Conservation (phyloP, 2,888 invertebrate genomes). For the Catocala nupta region DNA sequence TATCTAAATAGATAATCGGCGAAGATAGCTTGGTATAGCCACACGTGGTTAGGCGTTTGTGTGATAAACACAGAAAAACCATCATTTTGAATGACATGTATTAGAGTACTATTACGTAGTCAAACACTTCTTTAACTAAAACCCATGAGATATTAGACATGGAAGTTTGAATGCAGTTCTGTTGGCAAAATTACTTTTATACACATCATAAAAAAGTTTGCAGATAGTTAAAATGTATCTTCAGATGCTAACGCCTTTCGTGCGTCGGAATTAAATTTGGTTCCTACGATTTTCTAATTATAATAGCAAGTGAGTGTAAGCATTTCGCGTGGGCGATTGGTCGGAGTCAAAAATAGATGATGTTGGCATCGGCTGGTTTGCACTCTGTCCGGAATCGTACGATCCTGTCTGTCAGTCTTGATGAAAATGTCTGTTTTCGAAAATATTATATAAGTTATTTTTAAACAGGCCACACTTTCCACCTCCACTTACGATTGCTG, state of each 20-base stretch:
- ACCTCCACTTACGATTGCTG: neutral
- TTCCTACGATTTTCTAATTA: slow-evolving; percentile 81
- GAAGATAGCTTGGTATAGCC: slow-evolving; percentile 51
- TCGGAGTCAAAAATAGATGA: slow-evolving; percentile 74
- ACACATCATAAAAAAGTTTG: slow-evolving; percentile 10
- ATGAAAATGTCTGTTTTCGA: slow-evolving; percentile 51
- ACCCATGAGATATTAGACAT: too few relatives aligned
- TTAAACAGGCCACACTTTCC: slow-evolving; percentile 17
- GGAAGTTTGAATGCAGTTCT: too few relatives aligned
- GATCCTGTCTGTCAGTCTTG: slow-evolving; percentile 57
- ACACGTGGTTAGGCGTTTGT: slow-evolving; percentile 48
- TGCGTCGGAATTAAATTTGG: slow-evolving; percentile 69
- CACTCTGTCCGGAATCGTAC: slow-evolving; percentile 55
- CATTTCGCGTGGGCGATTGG: slow-evolving; percentile 82
- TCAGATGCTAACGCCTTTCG: slow-evolving; percentile 50
- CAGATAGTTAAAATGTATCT: slow-evolving; percentile 23
- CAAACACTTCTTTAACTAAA: too few relatives aligned
- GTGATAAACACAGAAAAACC: slow-evolving; percentile 39
- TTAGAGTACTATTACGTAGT: too few relatives aligned
- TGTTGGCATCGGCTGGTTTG: slow-evolving; percentile 77
- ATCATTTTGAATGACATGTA: slow-evolving; percentile 7
- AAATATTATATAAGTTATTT: slow-evolving; percentile 26
- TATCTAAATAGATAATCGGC: slow-evolving; percentile 75
- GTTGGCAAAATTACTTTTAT: neutral
- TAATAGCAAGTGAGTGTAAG: slow-evolving; percentile 84